Base-by-base conservation (phyloP, 2,113 vertebrate species). In the Anhinga anhinga region DNA sequence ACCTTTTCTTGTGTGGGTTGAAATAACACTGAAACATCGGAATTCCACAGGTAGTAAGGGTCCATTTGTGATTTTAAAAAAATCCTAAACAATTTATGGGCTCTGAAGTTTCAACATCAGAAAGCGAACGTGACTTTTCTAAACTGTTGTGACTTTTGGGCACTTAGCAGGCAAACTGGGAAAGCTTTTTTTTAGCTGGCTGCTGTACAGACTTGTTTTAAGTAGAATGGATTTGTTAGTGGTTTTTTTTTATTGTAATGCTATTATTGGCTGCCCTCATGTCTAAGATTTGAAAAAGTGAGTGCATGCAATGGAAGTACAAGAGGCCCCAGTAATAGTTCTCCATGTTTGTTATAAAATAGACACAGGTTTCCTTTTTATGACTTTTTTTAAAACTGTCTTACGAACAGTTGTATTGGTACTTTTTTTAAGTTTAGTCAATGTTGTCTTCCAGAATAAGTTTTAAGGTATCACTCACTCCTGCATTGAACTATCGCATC, bases 391-490 rank as follows among this genome's bases (percentile, higher is more conserved):
- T 56, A 74, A 89, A 94, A 97, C 97, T 97, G 94, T 98, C 97
- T 98, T 98, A 97, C 77, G 40, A 97, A 92, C 98, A 96, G 86
- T 98, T 98, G 90, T 98, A 96, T 98, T 98, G 97, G 98, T 98
- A 98, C 97, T 98, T 98, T 98, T 95, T 95, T 98, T 97, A 98
- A 98, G 97, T 98, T 97, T 98, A 97, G 96, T 98, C 98, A 97
- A 97, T 98, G 96, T 98, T 98, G 98, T 98, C 98, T 99, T 99
- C 98, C 98, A 98, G 94, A 97, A 97, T 96, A 97, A 97, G 97
- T 98, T 98, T 97, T 98, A 97, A 97, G 95, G 97, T 97, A 96
- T 97, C 98, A 97, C 94, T 98, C 95, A 82, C 95, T 97, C 98
- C 97, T 96, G 96, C 97, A 97, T 98, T 97, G 95, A 97, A 98